These are phyloP conservation scores for Drosophila monieri DNA, from an alignment of 2,888 invertebrate species.

Conservation along the genomic window DNA sequence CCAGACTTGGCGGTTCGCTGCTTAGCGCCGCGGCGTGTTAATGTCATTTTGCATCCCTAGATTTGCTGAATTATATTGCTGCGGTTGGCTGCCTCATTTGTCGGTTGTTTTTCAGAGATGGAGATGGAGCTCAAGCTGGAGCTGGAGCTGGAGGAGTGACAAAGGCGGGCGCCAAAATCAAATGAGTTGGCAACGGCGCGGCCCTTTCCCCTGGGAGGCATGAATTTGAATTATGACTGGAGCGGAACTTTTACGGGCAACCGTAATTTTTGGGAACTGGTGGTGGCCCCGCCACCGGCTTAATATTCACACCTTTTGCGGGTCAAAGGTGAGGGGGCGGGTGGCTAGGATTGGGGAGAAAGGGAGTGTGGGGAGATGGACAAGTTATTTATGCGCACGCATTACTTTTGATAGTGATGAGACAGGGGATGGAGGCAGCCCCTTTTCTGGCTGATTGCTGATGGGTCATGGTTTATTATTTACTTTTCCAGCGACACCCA, in stretches of 20 bases:
- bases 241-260: conserved; percentile 69
- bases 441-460: conserved; percentile 71
- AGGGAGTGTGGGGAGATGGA: conserved; percentile 9
- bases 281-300: conserved; percentile 41
- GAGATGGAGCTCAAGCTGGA: conserved; percentile 2
- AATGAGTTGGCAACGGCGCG: conserved; percentile 63
- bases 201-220: conserved; percentile 66
- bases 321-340: conserved; percentile 19
- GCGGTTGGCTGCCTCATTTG: conserved; percentile 78
- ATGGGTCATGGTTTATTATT: conserved; percentile 78
- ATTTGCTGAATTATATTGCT: conserved; percentile 70
- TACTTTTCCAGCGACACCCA: conserved; percentile 47
- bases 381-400: conserved; percentile 75
- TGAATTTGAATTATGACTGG: conserved; percentile 77
- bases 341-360: neutral
- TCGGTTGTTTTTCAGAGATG: conserved; percentile 28
- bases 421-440: conserved; percentile 3
- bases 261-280: conserved; percentile 66
- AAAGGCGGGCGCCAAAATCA: conserved; percentile 57
- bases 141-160: conserved; percentile 16
- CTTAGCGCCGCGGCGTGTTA: conserved; percentile 19
- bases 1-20: conserved; percentile 24
- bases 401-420: conserved; percentile 69
- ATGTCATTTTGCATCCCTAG: conserved; percentile 36
- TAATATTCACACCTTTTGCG: conserved; percentile 76